Percentiles rank a stretch among this genome's conserved stretches.
Evolutionary conservation across 1,140 invertebrate species (phyloP).

Genomic region (Leptinotarsa lineolata): DNA sequence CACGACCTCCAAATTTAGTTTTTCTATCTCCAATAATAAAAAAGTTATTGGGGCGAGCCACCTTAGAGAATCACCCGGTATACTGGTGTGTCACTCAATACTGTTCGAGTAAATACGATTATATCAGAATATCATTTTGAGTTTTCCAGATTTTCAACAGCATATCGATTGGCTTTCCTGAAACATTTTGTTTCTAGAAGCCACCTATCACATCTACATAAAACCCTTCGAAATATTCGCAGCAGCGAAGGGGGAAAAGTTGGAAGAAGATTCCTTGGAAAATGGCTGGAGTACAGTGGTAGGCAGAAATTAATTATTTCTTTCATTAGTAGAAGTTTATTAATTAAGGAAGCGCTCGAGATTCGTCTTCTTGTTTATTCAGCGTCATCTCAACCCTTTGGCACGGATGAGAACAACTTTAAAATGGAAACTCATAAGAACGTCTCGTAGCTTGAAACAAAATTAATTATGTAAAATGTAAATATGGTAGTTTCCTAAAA

Average conservation of each 20-base stretch:
- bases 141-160: too few relatives aligned
- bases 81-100: too few relatives aligned
- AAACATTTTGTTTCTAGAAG: too few relatives aligned
- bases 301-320: conserved; percentile 56
- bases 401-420: conserved; percentile 53
- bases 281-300: conserved; percentile 44
- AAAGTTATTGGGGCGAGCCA: too few relatives aligned
- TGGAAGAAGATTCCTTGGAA: conserved; percentile 34
- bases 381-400: conserved; percentile 55
- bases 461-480: conserved; percentile 54
- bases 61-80: too few relatives aligned
- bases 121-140: too few relatives aligned
- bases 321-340: conserved; percentile 57
- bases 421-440: conserved; percentile 53
- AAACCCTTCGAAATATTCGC: not conserved
- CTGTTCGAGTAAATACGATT: too few relatives aligned
- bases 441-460: conserved; percentile 45
- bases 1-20: too few relatives aligned
- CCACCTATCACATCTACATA: too few relatives aligned
- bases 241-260: not conserved
- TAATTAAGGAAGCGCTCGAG: conserved; percentile 55
- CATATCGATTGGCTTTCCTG: too few relatives aligned
- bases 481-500: conserved; percentile 22
- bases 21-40: too few relatives aligned
- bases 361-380: conserved; percentile 53